Evolutionary conservation across 1,140 invertebrate species (phyloP).

Genomic region (Drosophila mauritiana): DNA sequence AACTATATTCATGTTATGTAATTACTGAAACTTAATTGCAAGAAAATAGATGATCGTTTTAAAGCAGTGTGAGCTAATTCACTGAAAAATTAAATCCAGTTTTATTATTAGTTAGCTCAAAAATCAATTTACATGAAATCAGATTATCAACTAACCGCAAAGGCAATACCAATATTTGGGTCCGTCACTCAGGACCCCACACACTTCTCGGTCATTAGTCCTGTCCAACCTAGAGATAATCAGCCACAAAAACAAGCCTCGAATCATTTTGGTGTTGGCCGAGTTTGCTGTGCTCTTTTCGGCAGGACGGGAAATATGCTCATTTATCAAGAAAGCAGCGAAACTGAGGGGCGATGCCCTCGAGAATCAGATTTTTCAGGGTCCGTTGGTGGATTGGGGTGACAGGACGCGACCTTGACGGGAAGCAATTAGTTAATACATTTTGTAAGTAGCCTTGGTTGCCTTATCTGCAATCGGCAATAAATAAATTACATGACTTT

Average conservation of each 20-base stretch:
- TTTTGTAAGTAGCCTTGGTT: slow-evolving; percentile 51
- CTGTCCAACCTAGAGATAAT: slow-evolving; percentile 24
- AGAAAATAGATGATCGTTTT: not conserved
- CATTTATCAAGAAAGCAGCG: slow-evolving; percentile 52
- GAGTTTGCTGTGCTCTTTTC: slow-evolving; percentile 14
- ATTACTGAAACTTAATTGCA: not conserved
- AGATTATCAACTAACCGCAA: not conserved
- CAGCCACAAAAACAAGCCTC: slow-evolving; percentile 29
- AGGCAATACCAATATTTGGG: slow-evolving; percentile 31
- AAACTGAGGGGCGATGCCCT: slow-evolving; percentile 39
- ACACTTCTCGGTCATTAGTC: slow-evolving; percentile 33
- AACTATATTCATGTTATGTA: not conserved
- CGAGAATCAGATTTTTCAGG: slow-evolving; percentile 54
- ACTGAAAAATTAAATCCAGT: too few relatives aligned
- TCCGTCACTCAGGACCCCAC: slow-evolving; percentile 21
- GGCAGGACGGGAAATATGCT: slow-evolving; percentile 25
- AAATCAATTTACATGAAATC: too few relatives aligned
- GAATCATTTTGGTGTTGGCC: slow-evolving; percentile 35
- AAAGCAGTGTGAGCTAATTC: too few relatives aligned
- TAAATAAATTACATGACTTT: slow-evolving; percentile 76
- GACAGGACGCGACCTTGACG: slow-evolving; percentile 47
- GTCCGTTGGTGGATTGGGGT: not conserved
- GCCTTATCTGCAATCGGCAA: slow-evolving; percentile 67
- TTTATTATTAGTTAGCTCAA: too few relatives aligned
- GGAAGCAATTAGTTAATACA: slow-evolving; percentile 73